Evolutionary conservation across 2,797 vertebrate genomes (phyloP), one percentile per base, ranked within the genome.

Genomic region (Oreonectes daqikongensis): DNA sequence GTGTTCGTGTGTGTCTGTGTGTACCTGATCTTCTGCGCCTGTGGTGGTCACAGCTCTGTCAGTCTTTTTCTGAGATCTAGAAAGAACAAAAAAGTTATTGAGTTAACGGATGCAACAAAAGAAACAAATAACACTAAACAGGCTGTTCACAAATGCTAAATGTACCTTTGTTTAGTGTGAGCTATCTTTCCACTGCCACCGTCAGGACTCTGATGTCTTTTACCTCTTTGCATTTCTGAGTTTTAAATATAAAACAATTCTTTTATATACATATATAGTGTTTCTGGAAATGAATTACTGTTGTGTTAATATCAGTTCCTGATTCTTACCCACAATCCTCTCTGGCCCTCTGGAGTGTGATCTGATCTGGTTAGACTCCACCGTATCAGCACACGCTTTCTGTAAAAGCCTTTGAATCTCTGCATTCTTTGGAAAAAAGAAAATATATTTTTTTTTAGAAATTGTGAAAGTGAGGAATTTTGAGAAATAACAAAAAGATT

Each of bases 361-460:
- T 72, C 89, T 92, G 79, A 89, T 87, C 1, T 88, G 88, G 48
- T 91, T 88, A 0, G 81, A 87, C 1, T 92, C 92, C 0, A 88
- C 87, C 0, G 87, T 86, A 0, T 91, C 89, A 66, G 86, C 88
- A 0, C 88, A 86, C 0, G 91, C 92, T 82, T 90, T 93, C 90
- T 93, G 92, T 46, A 94, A 84, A 53, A 89, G 89, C 84, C 88
- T 83, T 48, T 92, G 84, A 71, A 93, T 92, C 73, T 92, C 90
- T 0, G 88, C 88, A 84, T 92, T 93, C 93, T 94, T 83, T n/a
- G 15, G 26, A 26, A n/a, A n/a, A 3, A 32, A n/a, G 2, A n/a
- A 50, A 35, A 35, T 35, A 35, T 10, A 7, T 35, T 35, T 35
- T n/a, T n/a, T n/a, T n/a, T n/a, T n/a, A n/a, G n/a, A n/a, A n/a